Evolutionary conservation across 2,888 invertebrate genomes (phyloP), one percentile per base, ranked within the genome.

Genomic region (Drosophila seclusa): DNA sequence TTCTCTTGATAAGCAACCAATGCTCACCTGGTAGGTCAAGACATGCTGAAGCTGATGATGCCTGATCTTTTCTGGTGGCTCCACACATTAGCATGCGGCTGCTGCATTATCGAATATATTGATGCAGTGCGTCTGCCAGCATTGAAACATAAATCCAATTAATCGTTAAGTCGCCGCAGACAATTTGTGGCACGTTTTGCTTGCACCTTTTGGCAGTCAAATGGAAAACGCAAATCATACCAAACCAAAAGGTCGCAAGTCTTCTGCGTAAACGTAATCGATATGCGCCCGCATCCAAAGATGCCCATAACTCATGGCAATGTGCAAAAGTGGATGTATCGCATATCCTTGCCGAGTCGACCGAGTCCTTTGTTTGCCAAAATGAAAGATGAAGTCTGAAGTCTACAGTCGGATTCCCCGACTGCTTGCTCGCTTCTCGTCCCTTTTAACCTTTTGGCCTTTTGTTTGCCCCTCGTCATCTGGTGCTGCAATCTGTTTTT

Each of bases 261-360:
- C 69, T 29, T 38, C 34, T 16, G n/a, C 27, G 40, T 42, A 16
- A 31, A 31, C 70, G 84, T 73, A 90, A 86, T 90, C 87, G 87
- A 87, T 90, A 83, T 81, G 89, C 88, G 64, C 87, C 87, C 90
- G 90, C 87, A 90, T 90, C 75, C 79, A 74, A 79, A 87, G 87
- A 89, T 83, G 78, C 57, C 76, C 87, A 90, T 90, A 90, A 81
- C 77, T 88, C 90, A 90, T 80, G 82, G 83, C 88, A 89, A 92
- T 91, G 91, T 92, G 92, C 92, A 91, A 91, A 92, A 91, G 88
- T 90, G 78, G 73, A 76, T 83, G 83, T 87, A 90, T 91, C 91
- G 82, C 83, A 87, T 87, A 80, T 86, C 82, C 79, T 83, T 69
- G 16, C 27, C 45, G 24, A 45, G 45, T 24, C 65, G 34, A 18